Percentiles rank a stretch among this genome's conserved stretches.
Conservation (phyloP, 2,113 vertebrate species). For the Eclectus roratus region DNA sequence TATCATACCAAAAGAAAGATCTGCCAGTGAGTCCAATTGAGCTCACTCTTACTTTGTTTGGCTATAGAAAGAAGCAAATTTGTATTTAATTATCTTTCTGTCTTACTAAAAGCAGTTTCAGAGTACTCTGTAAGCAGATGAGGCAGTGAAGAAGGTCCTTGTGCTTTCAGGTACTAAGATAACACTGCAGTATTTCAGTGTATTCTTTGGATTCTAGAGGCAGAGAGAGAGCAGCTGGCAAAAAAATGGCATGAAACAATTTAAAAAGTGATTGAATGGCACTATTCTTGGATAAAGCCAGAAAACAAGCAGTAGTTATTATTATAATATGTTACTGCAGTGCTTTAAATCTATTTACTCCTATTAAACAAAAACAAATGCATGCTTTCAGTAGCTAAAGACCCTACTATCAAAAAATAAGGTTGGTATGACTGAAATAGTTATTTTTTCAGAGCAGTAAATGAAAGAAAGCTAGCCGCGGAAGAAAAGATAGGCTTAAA, state of each 20-base stretch:
- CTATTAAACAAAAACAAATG: not conserved
- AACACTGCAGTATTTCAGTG: not conserved
- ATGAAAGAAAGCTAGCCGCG: not conserved
- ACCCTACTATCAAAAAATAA: not conserved
- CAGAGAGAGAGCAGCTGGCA: not conserved
- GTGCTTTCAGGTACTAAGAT: not conserved
- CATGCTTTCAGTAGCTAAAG: not conserved
- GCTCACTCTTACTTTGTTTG: not conserved
- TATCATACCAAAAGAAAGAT: not conserved
- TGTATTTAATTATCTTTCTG: not conserved
- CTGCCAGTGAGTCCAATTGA: fast-evolving
- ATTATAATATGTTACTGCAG: not conserved
- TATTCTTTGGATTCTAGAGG: not conserved
- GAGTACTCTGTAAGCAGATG: not conserved
- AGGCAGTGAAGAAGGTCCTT: not conserved
- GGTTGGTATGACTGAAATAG: not conserved
- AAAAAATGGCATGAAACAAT: not conserved
- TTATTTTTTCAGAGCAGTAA: not conserved
- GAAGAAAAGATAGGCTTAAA: not conserved
- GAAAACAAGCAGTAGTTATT: not conserved
- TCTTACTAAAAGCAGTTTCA: not conserved
- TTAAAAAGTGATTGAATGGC: not conserved
- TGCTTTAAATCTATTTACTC: not conserved
- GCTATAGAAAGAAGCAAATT: not conserved
- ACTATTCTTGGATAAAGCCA: not conserved